A percentile compares a stretch with the other conserved stretches of the same genome.
phyloP scores from a whole-genome alignment of 1,140 invertebrate species.

The Papilio machaon region DNA sequence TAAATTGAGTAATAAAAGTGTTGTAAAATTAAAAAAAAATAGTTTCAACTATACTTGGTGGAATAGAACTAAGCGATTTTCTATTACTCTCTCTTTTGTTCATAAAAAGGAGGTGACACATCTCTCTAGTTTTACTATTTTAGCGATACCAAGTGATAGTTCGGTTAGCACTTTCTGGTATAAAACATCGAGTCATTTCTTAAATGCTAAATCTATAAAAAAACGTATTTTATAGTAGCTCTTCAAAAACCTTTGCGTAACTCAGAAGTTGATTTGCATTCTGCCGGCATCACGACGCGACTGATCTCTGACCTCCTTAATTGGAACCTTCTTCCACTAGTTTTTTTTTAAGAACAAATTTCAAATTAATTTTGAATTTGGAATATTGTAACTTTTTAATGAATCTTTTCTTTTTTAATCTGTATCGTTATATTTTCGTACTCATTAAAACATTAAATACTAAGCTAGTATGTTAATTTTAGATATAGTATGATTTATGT shows the following conservation, averaged over 20 bases:
- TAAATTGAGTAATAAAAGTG: neutral
- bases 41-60: neutral
- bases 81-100: neutral
- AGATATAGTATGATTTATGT: neutral
- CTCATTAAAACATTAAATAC: neutral
- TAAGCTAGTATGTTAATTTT: neutral
- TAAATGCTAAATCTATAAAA: neutral
- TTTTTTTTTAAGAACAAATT: conserved; percentile 31
- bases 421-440: too few species aligned
- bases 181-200: neutral
- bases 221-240: neutral
- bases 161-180: neutral
- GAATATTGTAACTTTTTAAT: conserved; percentile 36
- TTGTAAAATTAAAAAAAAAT: neutral
- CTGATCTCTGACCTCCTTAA: conserved; percentile 64
- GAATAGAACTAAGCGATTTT: neutral
- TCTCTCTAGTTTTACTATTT: neutral
- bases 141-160: too few species aligned
- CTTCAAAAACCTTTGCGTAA: conserved; percentile 56
- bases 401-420: too few species aligned
- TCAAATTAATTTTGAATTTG: conserved; percentile 38
- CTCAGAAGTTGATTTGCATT: conserved; percentile 60
- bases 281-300: conserved; percentile 55
- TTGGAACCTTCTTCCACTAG: conserved; percentile 46
- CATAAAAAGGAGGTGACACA: neutral